phyloP scores from a whole-genome alignment of 1,140 invertebrate species.

The Stegodyphus dumicola region DNA sequence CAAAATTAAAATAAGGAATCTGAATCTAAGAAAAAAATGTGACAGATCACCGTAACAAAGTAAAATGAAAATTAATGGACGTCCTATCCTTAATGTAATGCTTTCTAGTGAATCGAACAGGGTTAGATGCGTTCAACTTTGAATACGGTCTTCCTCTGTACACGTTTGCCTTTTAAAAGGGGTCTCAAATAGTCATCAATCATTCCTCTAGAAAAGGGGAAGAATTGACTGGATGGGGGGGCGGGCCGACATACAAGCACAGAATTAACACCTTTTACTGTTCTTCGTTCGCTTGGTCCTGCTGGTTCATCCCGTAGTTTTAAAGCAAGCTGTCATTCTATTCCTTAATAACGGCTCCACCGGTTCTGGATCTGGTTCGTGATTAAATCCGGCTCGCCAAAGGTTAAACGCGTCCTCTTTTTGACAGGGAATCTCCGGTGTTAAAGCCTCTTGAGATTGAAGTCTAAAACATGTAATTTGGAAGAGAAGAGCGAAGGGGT shows the following conservation, averaged over 20 bases:
- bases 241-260: constrained; percentile 2
- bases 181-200: constrained; percentile 59
- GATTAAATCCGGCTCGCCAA: constrained; percentile 55
- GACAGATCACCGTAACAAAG: constrained; percentile 48
- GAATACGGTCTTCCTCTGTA: constrained; percentile 40
- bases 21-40: background rate
- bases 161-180: constrained; percentile 59
- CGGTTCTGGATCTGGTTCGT: constrained; percentile 34
- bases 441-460: constrained; percentile 30
- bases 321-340: constrained; percentile 56
- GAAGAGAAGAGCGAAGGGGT: background rate
- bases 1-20: no score
- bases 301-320: constrained; percentile 16
- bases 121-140: constrained; percentile 31
- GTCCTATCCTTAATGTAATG: constrained; percentile 49
- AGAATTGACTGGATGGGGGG: constrained; percentile 25
- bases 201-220: constrained; percentile 29
- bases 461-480: constrained; percentile 47
- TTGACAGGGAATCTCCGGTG: constrained; percentile 56
- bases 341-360: constrained; percentile 54
- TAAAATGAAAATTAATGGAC: constrained; percentile 60
- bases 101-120: constrained; percentile 41
- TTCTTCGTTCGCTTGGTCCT: background rate
- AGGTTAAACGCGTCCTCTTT: constrained; percentile 53
- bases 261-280: constrained; percentile 60